Evolutionary conservation across 2,888 invertebrate genomes (phyloP), one percentile per base, ranked within the genome.

Genomic region (Eudiplozoon nipponicum): DNA sequence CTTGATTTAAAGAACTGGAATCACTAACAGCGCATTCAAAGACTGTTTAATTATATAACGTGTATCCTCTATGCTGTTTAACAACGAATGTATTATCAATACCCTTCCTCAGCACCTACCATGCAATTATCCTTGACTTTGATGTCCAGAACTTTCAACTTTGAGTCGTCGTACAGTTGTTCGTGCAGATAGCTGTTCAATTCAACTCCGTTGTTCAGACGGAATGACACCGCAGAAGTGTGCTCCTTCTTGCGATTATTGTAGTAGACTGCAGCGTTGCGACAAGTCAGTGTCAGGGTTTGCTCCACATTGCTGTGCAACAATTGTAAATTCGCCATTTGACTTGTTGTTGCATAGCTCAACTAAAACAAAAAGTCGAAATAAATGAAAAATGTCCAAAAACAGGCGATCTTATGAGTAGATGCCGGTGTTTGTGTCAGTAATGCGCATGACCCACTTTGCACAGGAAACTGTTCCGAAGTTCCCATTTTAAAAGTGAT

Each of bases 121-220:
- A 38, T 19, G 15, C 38, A 38, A 18, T 38, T 28, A 15, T 38
- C 38, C 28, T 28, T 28, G 9, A 28, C 20, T 17, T 20, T 35
- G 5, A 38, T 38, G 26, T 38, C 38, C 4, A 38, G 13, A 11
- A 38, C 17, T 18, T 28, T 28, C 2, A 4, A 28, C 3, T 28
- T 28, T 9, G 38, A 15, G 11, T 38, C 28, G 17, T 26, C n/a
- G 9, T 21, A 15, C 3, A 38, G 15, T 17, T 17, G 3, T 28
- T 38, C 28, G 20, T 38, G 28, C 7, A 15, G 11, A 15, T 21
- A 19, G 5, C 28, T 28, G 28, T 38, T 26, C 20, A 38, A n/a
- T 19, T 38, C 28, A n/a, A 19, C 15, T 15, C 28, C 38, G 28
- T 38, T 38, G 20, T 28, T 28, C 3, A 28, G 28, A 18, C 7